A percentile compares a stretch with the other conserved stretches of the same genome.
phyloP scores from a whole-genome alignment of 2,113 vertebrate species.

The Polypterus senegalus region DNA sequence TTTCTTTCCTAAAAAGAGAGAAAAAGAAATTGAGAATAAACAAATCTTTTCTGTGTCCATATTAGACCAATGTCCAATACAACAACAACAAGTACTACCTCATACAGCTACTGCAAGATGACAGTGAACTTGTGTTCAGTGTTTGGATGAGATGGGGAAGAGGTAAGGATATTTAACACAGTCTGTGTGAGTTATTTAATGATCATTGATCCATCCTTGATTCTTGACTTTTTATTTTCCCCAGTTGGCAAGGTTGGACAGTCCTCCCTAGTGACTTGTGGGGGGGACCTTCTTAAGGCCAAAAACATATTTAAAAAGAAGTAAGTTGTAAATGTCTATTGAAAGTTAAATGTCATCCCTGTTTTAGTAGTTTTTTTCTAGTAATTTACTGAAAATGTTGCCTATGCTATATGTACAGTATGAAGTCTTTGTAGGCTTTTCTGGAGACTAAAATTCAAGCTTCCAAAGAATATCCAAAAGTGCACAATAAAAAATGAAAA shows the following conservation, averaged over 20 bases:
- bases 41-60: not conserved
- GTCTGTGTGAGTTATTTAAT: not conserved
- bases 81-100: constrained; percentile 89
- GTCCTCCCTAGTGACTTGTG: constrained; percentile 49
- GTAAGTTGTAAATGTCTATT: constrained; percentile 34
- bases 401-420: too few species aligned
- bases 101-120: constrained; percentile 75
- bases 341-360: not conserved
- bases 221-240: constrained; percentile 1
- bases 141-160: constrained; percentile 84
- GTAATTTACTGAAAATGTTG: too few species aligned
- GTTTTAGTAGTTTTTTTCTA: not conserved
- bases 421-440: too few species aligned
- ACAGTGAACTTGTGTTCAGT: constrained; percentile 50
- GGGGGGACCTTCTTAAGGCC: constrained; percentile 59
- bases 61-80: constrained; percentile 75
- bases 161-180: constrained; percentile 37
- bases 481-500: too few species aligned
- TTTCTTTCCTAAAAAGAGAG: not conserved
- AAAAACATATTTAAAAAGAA: constrained; percentile 74
- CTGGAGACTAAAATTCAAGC: too few species aligned
- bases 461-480: too few species aligned
- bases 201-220: not conserved
- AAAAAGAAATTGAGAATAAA: too few species aligned
- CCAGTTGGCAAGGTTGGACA: constrained; percentile 76